These are phyloP conservation scores for Diploscapter pachys DNA, from an alignment of 1,140 invertebrate genomes.

Conservation along the genomic window DNA sequence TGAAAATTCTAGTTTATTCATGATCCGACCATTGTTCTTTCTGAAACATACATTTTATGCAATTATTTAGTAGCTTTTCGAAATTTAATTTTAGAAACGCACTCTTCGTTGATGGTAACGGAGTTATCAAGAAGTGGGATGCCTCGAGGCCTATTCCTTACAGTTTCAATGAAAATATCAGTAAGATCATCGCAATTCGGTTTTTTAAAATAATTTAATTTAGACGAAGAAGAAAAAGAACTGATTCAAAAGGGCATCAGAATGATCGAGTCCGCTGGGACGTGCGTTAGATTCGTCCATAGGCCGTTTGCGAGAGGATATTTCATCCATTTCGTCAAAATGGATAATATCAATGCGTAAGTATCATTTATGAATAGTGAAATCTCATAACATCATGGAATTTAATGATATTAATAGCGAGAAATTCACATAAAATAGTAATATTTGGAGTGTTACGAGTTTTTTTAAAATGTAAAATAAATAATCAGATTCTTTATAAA, in stretches of 20 bases:
- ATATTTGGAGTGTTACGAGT: neutral
- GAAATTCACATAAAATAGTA: neutral
- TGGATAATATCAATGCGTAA: constrained; percentile 33
- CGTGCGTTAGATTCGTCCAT: constrained; percentile 32
- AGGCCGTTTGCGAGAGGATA: constrained; percentile 6
- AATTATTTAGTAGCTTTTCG: neutral
- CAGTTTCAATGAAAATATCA: constrained; percentile 7
- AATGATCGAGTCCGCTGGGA: constrained; percentile 28
- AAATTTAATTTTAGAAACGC: constrained; percentile 8
- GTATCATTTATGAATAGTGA: constrained; percentile 1
- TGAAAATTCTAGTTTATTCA: too few species aligned
- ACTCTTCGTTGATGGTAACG: constrained; percentile 19
- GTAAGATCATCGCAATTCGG: neutral
- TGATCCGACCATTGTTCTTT: too few species aligned
- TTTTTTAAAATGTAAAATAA: neutral
- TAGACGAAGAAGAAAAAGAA: constrained; percentile 31
- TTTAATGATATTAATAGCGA: neutral
- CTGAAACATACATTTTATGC: too few species aligned
- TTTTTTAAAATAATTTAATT: neutral
- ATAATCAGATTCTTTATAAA: neutral
- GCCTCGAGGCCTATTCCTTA: constrained; percentile 19
- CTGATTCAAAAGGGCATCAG: constrained; percentile 25
- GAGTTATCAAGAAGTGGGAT: constrained; percentile 23
- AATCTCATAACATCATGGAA: neutral
- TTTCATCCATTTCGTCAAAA: constrained; percentile 36